phyloP scores from a whole-genome alignment of 2,113 vertebrate species.

The Hoplias malabaricus region DNA sequence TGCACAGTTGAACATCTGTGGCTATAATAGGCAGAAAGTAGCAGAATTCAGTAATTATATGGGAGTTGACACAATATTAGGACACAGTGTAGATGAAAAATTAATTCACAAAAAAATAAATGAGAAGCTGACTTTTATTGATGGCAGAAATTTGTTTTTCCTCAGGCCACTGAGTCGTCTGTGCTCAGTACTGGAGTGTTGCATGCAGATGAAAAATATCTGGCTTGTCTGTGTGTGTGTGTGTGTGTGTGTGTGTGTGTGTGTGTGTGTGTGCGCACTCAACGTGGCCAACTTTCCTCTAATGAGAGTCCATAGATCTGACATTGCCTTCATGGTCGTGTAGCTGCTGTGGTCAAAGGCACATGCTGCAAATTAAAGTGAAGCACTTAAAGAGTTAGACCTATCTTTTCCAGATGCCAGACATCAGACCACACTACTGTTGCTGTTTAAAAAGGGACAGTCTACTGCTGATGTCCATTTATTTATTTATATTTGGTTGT shows the following conservation, averaged over 20 bases:
- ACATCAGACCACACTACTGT: background rate
- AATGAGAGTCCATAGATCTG: conserved; percentile 10
- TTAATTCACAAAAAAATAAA: too few relatives aligned
- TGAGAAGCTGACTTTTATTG: background rate
- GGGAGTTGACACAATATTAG: too few relatives aligned
- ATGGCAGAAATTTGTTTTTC: background rate
- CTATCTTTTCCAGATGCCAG: background rate
- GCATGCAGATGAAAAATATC: background rate
- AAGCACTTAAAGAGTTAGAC: background rate
- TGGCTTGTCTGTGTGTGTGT: background rate
- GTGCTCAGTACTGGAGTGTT: background rate
- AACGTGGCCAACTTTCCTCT: background rate
- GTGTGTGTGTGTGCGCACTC: background rate
- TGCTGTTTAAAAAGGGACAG: background rate
- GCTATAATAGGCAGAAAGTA: too few relatives aligned
- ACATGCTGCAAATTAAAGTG: conserved; percentile 11
- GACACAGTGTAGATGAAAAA: too few relatives aligned
- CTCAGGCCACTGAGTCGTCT: background rate
- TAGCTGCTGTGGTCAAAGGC: conserved; percentile 22
- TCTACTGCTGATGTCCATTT: background rate
- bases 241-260: background rate
- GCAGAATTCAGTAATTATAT: too few relatives aligned
- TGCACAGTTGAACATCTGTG: too few relatives aligned
- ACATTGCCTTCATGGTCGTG: background rate
- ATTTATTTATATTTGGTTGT: too few relatives aligned